phyloP scores from a whole-genome alignment of 2,888 invertebrate genomes.

The Chirona hameri region DNA sequence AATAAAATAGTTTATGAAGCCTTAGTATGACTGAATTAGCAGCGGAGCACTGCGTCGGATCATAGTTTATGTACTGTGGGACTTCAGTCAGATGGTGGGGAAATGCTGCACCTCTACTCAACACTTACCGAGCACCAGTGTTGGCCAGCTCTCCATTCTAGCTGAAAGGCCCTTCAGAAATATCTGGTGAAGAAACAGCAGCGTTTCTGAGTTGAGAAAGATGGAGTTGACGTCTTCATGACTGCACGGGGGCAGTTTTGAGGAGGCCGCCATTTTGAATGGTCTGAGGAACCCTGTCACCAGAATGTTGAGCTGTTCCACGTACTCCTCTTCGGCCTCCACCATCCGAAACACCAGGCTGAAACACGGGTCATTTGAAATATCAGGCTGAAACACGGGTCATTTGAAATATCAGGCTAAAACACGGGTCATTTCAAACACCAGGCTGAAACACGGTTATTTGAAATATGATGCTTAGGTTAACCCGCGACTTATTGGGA shows the following conservation, averaged over 20 bases:
- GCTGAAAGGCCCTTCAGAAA: constrained; percentile 88
- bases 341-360: constrained; percentile 87
- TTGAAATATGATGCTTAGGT: too few species aligned
- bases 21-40: too few species aligned
- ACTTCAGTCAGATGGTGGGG: too few species aligned
- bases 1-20: too few species aligned
- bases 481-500: too few species aligned
- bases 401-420: constrained; percentile 59
- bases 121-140: constrained; percentile 77
- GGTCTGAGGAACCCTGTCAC: constrained; percentile 83
- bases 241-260: constrained; percentile 85
- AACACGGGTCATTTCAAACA: constrained; percentile 45
- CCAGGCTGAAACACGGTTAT: constrained; percentile 57
- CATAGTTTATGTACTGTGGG: too few species aligned
- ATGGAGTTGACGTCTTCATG: constrained; percentile 93
- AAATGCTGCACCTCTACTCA: background rate
- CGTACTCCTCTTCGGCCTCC: constrained; percentile 87
- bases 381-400: constrained; percentile 59
- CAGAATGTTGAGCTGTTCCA: constrained; percentile 80
- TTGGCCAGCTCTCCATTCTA: constrained; percentile 90
- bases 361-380: constrained; percentile 40
- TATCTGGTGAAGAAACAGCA: constrained; percentile 87
- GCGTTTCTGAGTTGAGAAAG: constrained; percentile 87
- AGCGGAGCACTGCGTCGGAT: too few species aligned
- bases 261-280: constrained; percentile 87